Base-by-base conservation (phyloP, 2,888 invertebrate species). In the Elysia crispata region DNA sequence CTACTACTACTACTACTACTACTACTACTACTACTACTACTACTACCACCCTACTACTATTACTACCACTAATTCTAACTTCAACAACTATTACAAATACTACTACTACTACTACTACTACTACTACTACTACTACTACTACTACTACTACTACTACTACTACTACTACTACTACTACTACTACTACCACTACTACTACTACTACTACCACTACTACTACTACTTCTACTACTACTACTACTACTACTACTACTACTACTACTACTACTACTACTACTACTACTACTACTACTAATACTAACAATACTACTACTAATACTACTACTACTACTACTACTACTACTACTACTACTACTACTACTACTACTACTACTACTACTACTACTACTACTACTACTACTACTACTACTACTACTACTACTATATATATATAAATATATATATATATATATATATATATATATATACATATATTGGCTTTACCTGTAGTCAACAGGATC, bases 211-310 rank as follows among this genome's bases (percentile, higher is more conserved):
- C 5, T 31, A 30, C 70, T 8, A 30, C 31, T 6, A 1, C 8
- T 1, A 30, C 1, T 3, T 13, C 70, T 41, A 31, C 70, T 41
- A 20, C 70, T 70, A 31, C n/a, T 31, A 41, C 70, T 70, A 15
- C 69, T 1, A n/a, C 3, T 50, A 20, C 23, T 23, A 33, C 41
- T 50, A 72, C 72, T 8, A 72, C 72, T 50, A 72, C 50, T 50
- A 49, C 72, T 50, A 72, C 72, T 50, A 72, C 23, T 49, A 49
- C 49, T 72, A 49, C 72, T 72, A 23, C 72, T 72, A 49, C 72
- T 50, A 23, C n/a, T n/a, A n/a, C n/a, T n/a, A n/a, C n/a, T n/a
- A n/a, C n/a, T n/a, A n/a, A n/a, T n/a, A n/a, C n/a, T n/a, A n/a
- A n/a, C n/a, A n/a, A n/a, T n/a, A n/a, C n/a, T n/a, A n/a, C n/a